A percentile compares a stretch with the other conserved stretches of the same genome.
These are phyloP conservation scores for Blennius ocellaris DNA, from an alignment of 2,113 vertebrate genomes.

Conservation along the genomic window DNA sequence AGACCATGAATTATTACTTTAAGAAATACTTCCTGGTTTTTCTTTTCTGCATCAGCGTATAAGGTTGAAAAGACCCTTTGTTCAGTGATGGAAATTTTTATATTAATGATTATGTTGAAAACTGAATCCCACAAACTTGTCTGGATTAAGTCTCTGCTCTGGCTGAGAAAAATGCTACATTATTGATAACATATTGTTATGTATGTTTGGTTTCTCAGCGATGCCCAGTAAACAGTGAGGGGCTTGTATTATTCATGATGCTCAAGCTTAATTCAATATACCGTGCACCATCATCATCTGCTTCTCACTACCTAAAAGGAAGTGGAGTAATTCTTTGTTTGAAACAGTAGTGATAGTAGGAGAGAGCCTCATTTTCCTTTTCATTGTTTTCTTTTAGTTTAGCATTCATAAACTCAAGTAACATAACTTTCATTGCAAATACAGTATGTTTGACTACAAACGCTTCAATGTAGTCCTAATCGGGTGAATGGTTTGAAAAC, in stretches of 20 bases:
- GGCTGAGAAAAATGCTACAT: conserved; percentile 22
- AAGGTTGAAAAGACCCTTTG: background rate
- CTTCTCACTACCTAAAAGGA: conserved; percentile 43
- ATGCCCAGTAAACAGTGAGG: conserved; percentile 58
- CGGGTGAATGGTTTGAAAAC: background rate
- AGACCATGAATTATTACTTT: conserved; percentile 5
- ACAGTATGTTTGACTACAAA: background rate
- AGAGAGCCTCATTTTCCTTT: background rate
- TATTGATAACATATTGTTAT: conserved; percentile 71
- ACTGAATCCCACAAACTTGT: conserved; percentile 32
- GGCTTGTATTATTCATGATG: conserved; percentile 65
- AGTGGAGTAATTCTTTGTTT: conserved; percentile 17
- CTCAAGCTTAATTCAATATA: conserved; percentile 74
- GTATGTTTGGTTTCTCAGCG: conserved; percentile 49
- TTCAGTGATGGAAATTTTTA: background rate
- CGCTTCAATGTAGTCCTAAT: background rate
- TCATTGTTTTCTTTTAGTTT: conserved; percentile 1
- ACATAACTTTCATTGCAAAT: conserved; percentile 18
- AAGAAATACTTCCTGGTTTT: background rate
- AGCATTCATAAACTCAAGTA: too few relatives aligned
- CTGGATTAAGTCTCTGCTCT: conserved; percentile 13
- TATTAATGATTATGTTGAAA: conserved; percentile 28
- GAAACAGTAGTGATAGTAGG: conserved; percentile 16
- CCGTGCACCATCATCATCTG: conserved; percentile 44
- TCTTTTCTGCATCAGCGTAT: conserved; percentile 20